These are phyloP conservation scores for Drosophila limbata DNA, from an alignment of 2,888 invertebrate species.

Conservation along the genomic window DNA sequence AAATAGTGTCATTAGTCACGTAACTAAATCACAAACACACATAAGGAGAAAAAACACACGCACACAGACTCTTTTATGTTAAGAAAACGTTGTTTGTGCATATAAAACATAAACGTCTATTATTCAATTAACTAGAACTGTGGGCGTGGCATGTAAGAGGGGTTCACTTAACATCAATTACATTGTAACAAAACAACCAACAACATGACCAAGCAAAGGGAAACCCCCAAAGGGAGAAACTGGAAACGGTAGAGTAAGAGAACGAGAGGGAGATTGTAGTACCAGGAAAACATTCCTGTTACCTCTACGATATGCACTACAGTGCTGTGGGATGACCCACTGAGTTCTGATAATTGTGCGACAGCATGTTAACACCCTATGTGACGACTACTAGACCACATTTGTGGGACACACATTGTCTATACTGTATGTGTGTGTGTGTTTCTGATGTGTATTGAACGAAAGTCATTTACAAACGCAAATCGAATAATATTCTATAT, in stretches of 20 bases:
- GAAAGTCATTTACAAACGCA: conserved; percentile 74
- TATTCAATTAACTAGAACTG: conserved; percentile 72
- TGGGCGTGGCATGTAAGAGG: conserved; percentile 48
- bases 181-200: conserved; percentile 60
- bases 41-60: conserved; percentile 2
- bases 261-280: neutral
- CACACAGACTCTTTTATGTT: neutral
- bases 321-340: conserved; percentile 19
- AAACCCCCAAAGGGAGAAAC: conserved; percentile 9
- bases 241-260: neutral
- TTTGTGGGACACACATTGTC: conserved; percentile 35
- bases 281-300: conserved; percentile 17
- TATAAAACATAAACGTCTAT: conserved; percentile 76
- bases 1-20: conserved; percentile 50
- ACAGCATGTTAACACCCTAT: conserved; percentile 75
- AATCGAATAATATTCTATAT: conserved; percentile 79
- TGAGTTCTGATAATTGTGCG: conserved; percentile 73
- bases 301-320: neutral
- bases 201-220: conserved; percentile 54
- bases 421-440: conserved; percentile 16
- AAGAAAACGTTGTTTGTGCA: conserved; percentile 21
- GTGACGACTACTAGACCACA: conserved; percentile 48
- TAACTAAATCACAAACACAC: conserved; percentile 53
- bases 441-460: conserved; percentile 42
- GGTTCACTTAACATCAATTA: conserved; percentile 67